These are phyloP conservation scores for Hystrix cristata DNA, from an alignment of 2,113 vertebrate genomes.

Conservation along the genomic window DNA sequence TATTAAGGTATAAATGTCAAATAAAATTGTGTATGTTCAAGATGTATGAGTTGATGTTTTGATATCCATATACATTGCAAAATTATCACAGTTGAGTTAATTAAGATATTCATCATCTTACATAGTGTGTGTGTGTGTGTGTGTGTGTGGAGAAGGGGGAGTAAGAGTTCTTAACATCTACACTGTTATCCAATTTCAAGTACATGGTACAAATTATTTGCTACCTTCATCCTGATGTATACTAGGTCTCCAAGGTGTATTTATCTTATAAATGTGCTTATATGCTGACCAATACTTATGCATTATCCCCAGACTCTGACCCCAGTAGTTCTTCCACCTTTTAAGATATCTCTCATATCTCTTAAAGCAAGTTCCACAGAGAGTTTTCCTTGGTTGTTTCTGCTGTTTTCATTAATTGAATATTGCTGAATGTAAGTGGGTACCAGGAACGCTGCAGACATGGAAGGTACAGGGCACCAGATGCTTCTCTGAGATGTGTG, in stretches of 20 bases:
- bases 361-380: neutral
- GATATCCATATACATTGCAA: neutral
- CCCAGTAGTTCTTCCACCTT: neutral
- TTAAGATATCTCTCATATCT: neutral
- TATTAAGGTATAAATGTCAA: neutral
- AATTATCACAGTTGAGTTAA: neutral
- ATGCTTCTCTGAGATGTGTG: neutral
- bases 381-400: neutral
- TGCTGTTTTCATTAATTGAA: neutral
- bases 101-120: neutral
- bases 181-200: neutral
- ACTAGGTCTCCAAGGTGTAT: neutral
- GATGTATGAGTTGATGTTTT: neutral
- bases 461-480: neutral
- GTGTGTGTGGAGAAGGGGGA: neutral
- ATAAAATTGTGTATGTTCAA: neutral
- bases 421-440: neutral
- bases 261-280: no score
- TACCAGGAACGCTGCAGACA: neutral
- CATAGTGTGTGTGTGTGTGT: neutral
- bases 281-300: neutral
- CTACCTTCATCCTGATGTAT: neutral
- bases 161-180: neutral
- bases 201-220: neutral
- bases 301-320: neutral